phyloP scores from a whole-genome alignment of 2,888 invertebrate genomes.

The Cenopis cana region DNA sequence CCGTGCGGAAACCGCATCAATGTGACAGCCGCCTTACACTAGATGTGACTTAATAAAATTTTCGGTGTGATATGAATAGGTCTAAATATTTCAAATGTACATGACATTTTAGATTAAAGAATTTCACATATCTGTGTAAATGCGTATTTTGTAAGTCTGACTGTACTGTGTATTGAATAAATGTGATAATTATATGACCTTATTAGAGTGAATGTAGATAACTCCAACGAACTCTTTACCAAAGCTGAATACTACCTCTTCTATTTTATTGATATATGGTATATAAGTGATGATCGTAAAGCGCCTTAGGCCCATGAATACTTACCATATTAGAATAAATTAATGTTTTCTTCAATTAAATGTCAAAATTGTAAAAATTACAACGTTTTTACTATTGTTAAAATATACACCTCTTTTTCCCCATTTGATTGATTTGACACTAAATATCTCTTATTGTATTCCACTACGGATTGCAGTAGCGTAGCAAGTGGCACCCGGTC shows the following conservation, averaged over 20 bases:
- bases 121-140: slow-evolving; percentile 41
- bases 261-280: background rate
- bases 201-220: slow-evolving; percentile 9
- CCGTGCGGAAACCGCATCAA: no score
- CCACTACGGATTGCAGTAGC: no score
- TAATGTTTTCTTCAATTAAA: no score
- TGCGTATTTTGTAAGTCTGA: slow-evolving; percentile 35
- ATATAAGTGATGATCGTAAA: background rate
- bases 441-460: no score
- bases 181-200: slow-evolving; percentile 31
- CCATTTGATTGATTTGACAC: no score
- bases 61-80: slow-evolving; percentile 39
- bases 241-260: background rate
- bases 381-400: no score
- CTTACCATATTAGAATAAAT: no score
- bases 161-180: slow-evolving; percentile 32
- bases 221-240: background rate
- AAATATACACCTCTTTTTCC: no score
- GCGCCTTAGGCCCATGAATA: no score
- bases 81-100: slow-evolving; percentile 30
- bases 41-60: background rate
- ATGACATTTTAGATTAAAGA: slow-evolving; percentile 23
- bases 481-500: no score
- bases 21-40: background rate
- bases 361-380: no score